These are phyloP conservation scores for Ariolimax columbianus DNA, from an alignment of 2,888 invertebrate genomes.

Conservation along the genomic window DNA sequence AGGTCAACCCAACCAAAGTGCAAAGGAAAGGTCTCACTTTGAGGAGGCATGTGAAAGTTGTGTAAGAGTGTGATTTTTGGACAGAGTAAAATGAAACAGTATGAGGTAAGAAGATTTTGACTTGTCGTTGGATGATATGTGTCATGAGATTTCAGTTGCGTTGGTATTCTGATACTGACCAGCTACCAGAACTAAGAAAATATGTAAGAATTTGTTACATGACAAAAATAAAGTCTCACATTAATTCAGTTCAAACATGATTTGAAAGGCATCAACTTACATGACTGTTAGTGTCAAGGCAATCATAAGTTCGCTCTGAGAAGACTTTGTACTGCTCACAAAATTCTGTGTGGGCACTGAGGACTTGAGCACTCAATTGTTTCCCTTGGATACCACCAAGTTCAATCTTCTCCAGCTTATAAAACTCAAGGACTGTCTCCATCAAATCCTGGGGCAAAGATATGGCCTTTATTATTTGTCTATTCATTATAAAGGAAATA, in stretches of 20 bases:
- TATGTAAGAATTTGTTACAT: too few relatives aligned
- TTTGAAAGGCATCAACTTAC: constrained; percentile 58
- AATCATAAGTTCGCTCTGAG: constrained; percentile 76
- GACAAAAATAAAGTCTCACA: background rate
- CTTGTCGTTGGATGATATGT: too few relatives aligned
- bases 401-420: constrained; percentile 96
- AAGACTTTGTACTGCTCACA: constrained; percentile 78
- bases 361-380: constrained; percentile 76
- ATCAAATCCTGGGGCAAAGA: constrained; percentile 86
- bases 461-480: background rate
- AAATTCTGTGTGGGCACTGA: constrained; percentile 79
- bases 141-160: too few relatives aligned
- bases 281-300: constrained; percentile 75
- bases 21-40: too few relatives aligned
- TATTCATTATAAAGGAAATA: too few relatives aligned
- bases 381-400: constrained; percentile 85
- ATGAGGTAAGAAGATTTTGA: too few relatives aligned
- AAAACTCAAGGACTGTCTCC: constrained; percentile 93
- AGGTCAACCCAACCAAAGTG: too few relatives aligned
- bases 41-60: too few relatives aligned
- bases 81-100: too few relatives aligned
- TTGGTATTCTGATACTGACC: too few relatives aligned
- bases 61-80: too few relatives aligned
- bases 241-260: background rate
- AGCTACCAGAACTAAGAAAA: too few relatives aligned